Base-by-base conservation (phyloP, 2,797 vertebrate genomes). In the Trachops cirrhosus region DNA sequence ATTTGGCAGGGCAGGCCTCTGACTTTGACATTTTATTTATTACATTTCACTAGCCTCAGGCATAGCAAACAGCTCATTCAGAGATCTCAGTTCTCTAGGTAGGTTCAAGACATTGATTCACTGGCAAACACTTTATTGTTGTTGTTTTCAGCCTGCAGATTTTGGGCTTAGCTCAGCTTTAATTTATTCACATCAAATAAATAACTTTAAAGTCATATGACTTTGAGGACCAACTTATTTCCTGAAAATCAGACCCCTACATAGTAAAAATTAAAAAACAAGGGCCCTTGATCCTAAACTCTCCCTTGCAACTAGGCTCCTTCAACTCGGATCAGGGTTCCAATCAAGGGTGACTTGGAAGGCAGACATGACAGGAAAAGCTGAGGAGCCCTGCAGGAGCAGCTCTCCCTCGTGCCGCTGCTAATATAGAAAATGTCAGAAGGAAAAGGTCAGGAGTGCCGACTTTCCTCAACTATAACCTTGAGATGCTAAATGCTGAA, bases 111-210 rank as follows among this genome's bases (percentile, higher is more conserved):
- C 19, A 48, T 6, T 64, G 50, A 75, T 64, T 93, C 21, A 46
- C 16, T 15, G 12, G 77, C 52, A 70, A 70, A 9, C 1, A 67
- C 9, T 87, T 88, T 34, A 62, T 86, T 57, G 54, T 6, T 88
- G 34, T 34, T 88, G 37, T 34, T 44, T 67, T 41, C 15, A 62
- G 12, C 52, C 37, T 84, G 37, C 26, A 74, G 11, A 48, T 54
- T 90, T 93, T 87, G 34, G 52, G 50, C 11, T 87, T 87, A 87
- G 41, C 41, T 96, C 32, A 54, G 44, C 15, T 67, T 79, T 73
- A 57, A 93, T 5, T 90, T 94, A 62, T 34, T 87, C 44, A 46
- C 9, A 87, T 54, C 6, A 39, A 68, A 52, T 21, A 91, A 89
- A 73, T 54, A 68, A 75, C 10, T 79, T 78, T 32, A 59, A 68